Evolutionary conservation across 2,113 vertebrate genomes (phyloP).

Genomic region (Ctenodactylus gundi): DNA sequence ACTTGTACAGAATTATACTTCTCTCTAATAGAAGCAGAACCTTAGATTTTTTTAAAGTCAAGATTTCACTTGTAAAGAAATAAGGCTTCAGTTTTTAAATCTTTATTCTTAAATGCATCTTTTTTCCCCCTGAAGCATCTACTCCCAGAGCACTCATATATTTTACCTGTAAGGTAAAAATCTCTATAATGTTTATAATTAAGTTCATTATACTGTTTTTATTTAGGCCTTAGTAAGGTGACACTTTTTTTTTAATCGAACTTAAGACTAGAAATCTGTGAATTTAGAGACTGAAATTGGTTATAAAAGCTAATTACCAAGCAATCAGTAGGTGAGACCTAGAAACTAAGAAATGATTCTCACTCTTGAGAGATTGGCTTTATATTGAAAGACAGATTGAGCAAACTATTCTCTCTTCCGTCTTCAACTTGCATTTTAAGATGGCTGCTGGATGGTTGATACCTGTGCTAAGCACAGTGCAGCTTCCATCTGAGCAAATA

Average conservation of each 20-base stretch:
- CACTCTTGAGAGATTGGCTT: slow-evolving; percentile 34
- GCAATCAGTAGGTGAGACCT: slow-evolving; percentile 40
- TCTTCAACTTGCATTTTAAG: background rate
- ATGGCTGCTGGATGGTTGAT: background rate
- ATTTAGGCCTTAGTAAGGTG: slow-evolving; percentile 48
- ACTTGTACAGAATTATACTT: slow-evolving; percentile 35
- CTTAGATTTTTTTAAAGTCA: background rate
- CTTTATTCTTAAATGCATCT: slow-evolving; percentile 18
- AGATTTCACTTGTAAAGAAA: slow-evolving; percentile 21
- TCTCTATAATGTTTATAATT: slow-evolving; percentile 39
- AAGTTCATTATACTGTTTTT: slow-evolving; percentile 51
- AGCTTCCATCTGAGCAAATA: slow-evolving; percentile 4
- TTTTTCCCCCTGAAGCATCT: slow-evolving; percentile 39
- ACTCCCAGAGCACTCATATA: background rate
- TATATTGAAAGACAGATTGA: slow-evolving; percentile 47
- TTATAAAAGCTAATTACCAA: slow-evolving; percentile 64
- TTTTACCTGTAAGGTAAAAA: slow-evolving; percentile 39
- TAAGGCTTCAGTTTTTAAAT: slow-evolving; percentile 32
- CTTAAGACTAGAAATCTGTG: slow-evolving; percentile 26
- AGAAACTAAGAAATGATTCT: slow-evolving; percentile 41
- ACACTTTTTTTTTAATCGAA: slow-evolving; percentile 54
- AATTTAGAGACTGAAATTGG: slow-evolving; percentile 1
- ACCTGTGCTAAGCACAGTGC: background rate
- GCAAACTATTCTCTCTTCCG: background rate
- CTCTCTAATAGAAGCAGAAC: slow-evolving; percentile 4